Base-by-base conservation (phyloP, 2,113 vertebrate genomes). In the Scytalopus superciliaris region DNA sequence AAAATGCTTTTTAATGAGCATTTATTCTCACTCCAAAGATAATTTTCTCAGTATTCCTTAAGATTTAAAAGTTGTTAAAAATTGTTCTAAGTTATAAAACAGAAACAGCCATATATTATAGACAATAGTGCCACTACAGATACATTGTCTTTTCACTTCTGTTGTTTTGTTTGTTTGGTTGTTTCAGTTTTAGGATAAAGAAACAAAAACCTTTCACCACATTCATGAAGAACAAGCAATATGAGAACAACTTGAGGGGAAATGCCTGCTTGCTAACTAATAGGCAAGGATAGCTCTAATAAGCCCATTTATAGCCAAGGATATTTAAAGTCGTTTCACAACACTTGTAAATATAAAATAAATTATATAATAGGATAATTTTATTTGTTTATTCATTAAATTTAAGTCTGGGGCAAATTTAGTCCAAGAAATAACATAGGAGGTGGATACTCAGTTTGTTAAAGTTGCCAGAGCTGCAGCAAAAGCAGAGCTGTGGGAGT, bases 311-410 rank as follows among this genome's bases (percentile, higher is more conserved):
- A 77, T 77, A 89, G 83, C 30, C 52, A 82, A 68, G 37, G 55
- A 50, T 84, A 75, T 85, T 86, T 89, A 66, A 89, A 93, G 12
- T 87, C 49, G 52, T 86, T 95, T 80, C 50, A 50, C 60, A 96
- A 94, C 42, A 72, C 27, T 79, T 82, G 45, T 82, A 90, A 70
- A 89, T 30, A 84, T 84, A 75, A 72, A 94, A 49, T 76, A 50
- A 52, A 31, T 56, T n/a, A 96, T 69, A 74, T 42, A 93, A 30
- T 40, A 67, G 39, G 81, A 77, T 47, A 23, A 64, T 50, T 93
- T 78, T 88, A 22, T 62, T 62, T 4, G 2, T 84, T 66, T 89
- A 80, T 85, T 84, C 72, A 37, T 55, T 87, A 84, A 94, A 95
- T 84, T 93, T 97, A 92, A 92, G 86, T 68, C 79, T 3, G 1